Evolutionary conservation across 2,113 vertebrate genomes (phyloP).

Genomic region (Narcine bancroftii): DNA sequence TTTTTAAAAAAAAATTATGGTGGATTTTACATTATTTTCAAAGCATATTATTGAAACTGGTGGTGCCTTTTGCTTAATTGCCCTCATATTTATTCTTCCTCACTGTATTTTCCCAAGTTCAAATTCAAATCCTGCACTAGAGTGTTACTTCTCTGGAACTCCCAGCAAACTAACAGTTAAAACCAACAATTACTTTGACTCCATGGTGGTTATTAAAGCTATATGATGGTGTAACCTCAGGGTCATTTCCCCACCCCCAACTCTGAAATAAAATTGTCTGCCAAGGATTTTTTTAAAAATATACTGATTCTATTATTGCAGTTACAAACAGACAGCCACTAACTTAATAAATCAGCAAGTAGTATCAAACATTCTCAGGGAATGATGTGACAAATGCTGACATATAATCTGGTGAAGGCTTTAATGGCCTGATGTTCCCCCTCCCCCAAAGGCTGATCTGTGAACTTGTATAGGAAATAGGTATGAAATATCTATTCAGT

Average conservation of each 20-base stretch:
- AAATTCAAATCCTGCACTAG: neutral
- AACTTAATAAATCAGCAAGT: slow-evolving; percentile 32
- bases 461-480: neutral
- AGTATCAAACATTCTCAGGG: slow-evolving; percentile 28
- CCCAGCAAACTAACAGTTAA: neutral
- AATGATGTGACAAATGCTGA: slow-evolving; percentile 33
- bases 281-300: slow-evolving; percentile 30
- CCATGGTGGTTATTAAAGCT: slow-evolving; percentile 19
- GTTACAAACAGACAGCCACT: slow-evolving; percentile 32
- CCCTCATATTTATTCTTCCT: neutral
- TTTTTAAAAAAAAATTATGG: neutral
- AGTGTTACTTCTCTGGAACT: neutral
- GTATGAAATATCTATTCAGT: slow-evolving; percentile 19
- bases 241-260: slow-evolving; percentile 11
- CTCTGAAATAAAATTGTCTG: slow-evolving; percentile 35
- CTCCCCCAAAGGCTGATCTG: neutral
- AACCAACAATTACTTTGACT: slow-evolving; percentile 8
- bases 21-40: neutral
- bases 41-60: too few species aligned
- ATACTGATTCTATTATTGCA: slow-evolving; percentile 25
- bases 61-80: neutral
- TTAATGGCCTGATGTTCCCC: slow-evolving; percentile 10
- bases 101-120: neutral
- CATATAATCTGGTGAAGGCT: slow-evolving; percentile 8
- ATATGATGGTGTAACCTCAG: slow-evolving; percentile 31